Conservation (phyloP, 2,888 invertebrate species). For the Podotricha telesiphe region DNA sequence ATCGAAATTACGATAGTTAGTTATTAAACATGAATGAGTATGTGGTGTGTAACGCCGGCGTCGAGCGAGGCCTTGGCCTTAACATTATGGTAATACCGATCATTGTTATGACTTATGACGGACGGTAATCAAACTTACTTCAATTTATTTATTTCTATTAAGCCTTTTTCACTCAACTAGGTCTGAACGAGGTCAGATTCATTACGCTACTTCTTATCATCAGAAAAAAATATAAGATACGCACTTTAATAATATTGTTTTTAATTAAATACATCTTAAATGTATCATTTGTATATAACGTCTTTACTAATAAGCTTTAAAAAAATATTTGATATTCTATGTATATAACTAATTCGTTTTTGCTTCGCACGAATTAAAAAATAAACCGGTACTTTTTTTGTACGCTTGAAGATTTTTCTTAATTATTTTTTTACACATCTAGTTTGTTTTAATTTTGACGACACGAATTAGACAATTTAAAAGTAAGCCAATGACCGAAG, state of each 20-base stretch:
- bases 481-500: slow-evolving; percentile 35
- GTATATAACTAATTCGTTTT: too few relatives aligned
- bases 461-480: background rate
- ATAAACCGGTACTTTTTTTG: too few relatives aligned
- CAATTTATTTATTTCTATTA: slow-evolving; percentile 19
- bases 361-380: too few relatives aligned
- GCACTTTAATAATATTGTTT: background rate
- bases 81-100: slow-evolving; percentile 66
- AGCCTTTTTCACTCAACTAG: slow-evolving; percentile 16
- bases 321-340: too few relatives aligned
- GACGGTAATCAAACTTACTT: slow-evolving; percentile 28
- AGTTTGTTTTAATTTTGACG: too few relatives aligned
- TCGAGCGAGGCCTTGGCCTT: slow-evolving; percentile 67
- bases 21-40: slow-evolving; percentile 41
- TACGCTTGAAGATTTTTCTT: too few relatives aligned
- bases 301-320: too few relatives aligned
- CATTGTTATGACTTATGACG: slow-evolving; percentile 38
- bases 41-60: slow-evolving; percentile 35
- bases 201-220: background rate
- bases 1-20: background rate
- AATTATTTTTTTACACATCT: too few relatives aligned
- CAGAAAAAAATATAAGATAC: slow-evolving; percentile 4
- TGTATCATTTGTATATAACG: too few relatives aligned
- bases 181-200: slow-evolving; percentile 2
- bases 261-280: background rate